Conservation (phyloP, 2,797 vertebrate genomes). For the Platyrinchus mystaceus region DNA sequence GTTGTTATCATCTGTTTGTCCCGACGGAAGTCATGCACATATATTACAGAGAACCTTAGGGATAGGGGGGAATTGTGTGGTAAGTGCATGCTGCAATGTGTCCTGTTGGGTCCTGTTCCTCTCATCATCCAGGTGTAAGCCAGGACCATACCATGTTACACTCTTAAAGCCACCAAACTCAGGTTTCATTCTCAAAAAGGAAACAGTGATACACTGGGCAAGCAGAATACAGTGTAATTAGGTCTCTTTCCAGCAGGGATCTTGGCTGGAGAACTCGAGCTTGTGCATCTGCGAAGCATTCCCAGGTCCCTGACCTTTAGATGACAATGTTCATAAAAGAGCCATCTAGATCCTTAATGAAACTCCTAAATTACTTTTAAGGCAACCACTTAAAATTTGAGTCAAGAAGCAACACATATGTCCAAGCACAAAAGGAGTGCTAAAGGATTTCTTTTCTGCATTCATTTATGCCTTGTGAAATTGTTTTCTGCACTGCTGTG, state of each 20-base stretch:
- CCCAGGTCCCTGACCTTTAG: neutral
- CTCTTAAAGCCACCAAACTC: neutral
- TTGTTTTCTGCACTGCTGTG: constrained; percentile 48
- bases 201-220: neutral
- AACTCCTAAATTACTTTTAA: constrained; percentile 22
- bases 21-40: neutral
- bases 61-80: neutral
- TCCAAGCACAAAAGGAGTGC: neutral
- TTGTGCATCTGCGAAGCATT: neutral
- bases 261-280: neutral
- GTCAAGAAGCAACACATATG: neutral
- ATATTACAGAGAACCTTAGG: neutral
- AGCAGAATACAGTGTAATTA: neutral
- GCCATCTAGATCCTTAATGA: constrained; percentile 20
- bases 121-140: neutral
- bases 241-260: neutral
- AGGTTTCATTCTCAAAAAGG: neutral
- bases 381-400: neutral
- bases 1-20: neutral
- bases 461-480: constrained; percentile 26
- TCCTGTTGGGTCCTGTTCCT: neutral
- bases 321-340: constrained; percentile 15
- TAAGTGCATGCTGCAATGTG: neutral
- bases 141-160: neutral
- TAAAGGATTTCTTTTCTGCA: constrained; percentile 34